Evolutionary conservation across 2,797 vertebrate species (phyloP), one percentile per base, ranked within the genome.

Genomic region (Premnoplex brunnescens): DNA sequence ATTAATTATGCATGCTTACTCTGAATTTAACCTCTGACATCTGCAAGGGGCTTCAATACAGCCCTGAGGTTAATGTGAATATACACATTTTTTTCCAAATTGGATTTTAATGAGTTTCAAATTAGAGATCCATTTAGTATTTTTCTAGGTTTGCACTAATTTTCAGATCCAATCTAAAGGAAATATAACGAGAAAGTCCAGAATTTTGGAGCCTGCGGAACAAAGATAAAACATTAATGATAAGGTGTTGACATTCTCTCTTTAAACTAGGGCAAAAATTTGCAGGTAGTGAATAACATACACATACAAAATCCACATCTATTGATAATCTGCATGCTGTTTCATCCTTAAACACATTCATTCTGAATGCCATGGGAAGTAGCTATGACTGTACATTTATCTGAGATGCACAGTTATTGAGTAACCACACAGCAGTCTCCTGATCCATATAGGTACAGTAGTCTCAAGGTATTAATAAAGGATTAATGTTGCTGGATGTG

Each of bases 101-200:
- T 87, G 49, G 49, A 81, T 85, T 90, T 91, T 78, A 94, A 68
- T 92, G 71, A 82, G n/a, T 74, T 76, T 81, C 36, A 56, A 48
- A 52, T 86, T 84, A 84, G 44, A 93, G 90, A 93, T 91, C 22
- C 49, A 85, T 60, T 95, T 93, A 81, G 12, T 87, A n/a, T 58
- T 78, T 89, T 95, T 59, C 28, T 63, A 74, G 27, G 17, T 82
- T 95, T 96, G 28, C 15, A 54, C 75, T 80, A 54, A 16, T 88
- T 90, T 92, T 39, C n/a, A 85, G 68, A 95, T 81, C 36, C 63
- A 84, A 55, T 44, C 44, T 91, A 59, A 94, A 68, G 49, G 44
- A 91, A 83, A 68, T 81, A 63, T 27, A n/a, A 24, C 46, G 37
- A 91, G 26, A 79, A 94, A 74, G 3, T 55, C 32, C 14, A 92